A percentile compares a stretch with the other conserved stretches of the same genome.
phyloP scores from a whole-genome alignment of 2,888 invertebrate species.

The Calephelis perditalis region DNA sequence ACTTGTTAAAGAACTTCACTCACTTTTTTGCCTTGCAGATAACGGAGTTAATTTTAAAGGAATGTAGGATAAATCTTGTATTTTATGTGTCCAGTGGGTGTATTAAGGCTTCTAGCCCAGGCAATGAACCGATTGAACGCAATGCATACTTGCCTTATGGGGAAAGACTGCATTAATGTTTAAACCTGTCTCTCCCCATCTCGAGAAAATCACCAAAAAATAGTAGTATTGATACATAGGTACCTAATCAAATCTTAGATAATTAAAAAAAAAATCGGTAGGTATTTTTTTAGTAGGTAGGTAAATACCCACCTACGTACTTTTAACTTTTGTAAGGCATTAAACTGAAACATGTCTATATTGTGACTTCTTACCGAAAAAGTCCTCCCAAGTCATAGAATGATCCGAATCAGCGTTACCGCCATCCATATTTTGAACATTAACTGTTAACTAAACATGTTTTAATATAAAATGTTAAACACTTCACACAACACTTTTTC shows the following conservation, averaged over 20 bases:
- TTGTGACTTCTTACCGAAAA: constrained; percentile 78
- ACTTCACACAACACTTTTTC: constrained; percentile 29
- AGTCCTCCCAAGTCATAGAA: constrained; percentile 85
- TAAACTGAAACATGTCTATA: not conserved
- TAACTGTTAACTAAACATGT: constrained; percentile 44
- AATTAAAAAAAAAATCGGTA: not conserved
- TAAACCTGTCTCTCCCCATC: constrained; percentile 52
- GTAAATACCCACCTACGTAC: not conserved
- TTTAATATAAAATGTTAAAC: constrained; percentile 21
- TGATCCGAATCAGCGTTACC: constrained; percentile 81
- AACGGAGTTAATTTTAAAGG: constrained; percentile 12
- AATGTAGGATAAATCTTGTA: constrained; percentile 46
- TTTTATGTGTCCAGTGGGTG: constrained; percentile 33
- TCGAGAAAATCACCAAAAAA: constrained; percentile 45
- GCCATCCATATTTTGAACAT: constrained; percentile 65
- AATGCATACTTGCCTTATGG: constrained; percentile 47
- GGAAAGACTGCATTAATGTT: constrained; percentile 45
- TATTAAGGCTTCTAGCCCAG: constrained; percentile 35
- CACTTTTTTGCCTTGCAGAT: constrained; percentile 5
- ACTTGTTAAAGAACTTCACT: no score
- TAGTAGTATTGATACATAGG: not conserved
- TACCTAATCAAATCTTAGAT: not conserved
- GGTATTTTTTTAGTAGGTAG: not conserved
- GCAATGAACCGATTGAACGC: constrained; percentile 38
- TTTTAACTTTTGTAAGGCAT: not conserved